A percentile compares a stretch with the other conserved stretches of the same genome.
Conservation (phyloP, 2,888 invertebrate species). For the Sericinus montela region DNA sequence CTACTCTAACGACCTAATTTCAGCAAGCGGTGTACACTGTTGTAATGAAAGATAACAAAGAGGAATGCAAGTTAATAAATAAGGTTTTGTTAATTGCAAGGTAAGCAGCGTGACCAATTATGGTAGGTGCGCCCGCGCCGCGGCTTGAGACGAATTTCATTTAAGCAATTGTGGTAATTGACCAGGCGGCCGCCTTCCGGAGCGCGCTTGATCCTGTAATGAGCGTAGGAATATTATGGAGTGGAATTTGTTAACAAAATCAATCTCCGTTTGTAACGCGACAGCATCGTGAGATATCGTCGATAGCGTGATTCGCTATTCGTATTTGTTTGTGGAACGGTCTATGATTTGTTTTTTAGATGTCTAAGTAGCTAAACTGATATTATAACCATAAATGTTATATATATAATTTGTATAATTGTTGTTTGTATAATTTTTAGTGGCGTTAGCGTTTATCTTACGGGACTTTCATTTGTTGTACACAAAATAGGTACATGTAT, state of each 20-base stretch:
- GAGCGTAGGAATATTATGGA: constrained; percentile 30
- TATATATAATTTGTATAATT: too few species aligned
- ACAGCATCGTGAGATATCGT: background rate
- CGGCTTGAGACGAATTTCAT: constrained; percentile 69
- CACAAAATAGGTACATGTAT: too few species aligned
- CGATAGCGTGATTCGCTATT: too few species aligned
- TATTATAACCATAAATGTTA: too few species aligned
- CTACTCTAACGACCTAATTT: background rate
- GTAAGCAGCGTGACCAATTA: constrained; percentile 77
- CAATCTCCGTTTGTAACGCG: constrained; percentile 9
- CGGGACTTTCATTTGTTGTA: too few species aligned
- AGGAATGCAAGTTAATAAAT: constrained; percentile 12
- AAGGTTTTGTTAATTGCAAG: constrained; percentile 53
- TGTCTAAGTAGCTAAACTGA: too few species aligned
- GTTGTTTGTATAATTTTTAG: too few species aligned
- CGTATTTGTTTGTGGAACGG: too few species aligned
- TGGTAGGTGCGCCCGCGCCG: constrained; percentile 37
- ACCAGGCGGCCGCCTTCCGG: constrained; percentile 65
- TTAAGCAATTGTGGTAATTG: constrained; percentile 77
- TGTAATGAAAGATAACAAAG: constrained; percentile 6
- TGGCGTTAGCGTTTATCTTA: too few species aligned
- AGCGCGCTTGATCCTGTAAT: constrained; percentile 50
- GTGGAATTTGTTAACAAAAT: constrained; percentile 22
- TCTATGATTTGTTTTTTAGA: too few species aligned
- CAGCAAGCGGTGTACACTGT: background rate